These are phyloP conservation scores for Lepidostoma basale DNA, from an alignment of 1,140 invertebrate species.

Conservation along the genomic window DNA sequence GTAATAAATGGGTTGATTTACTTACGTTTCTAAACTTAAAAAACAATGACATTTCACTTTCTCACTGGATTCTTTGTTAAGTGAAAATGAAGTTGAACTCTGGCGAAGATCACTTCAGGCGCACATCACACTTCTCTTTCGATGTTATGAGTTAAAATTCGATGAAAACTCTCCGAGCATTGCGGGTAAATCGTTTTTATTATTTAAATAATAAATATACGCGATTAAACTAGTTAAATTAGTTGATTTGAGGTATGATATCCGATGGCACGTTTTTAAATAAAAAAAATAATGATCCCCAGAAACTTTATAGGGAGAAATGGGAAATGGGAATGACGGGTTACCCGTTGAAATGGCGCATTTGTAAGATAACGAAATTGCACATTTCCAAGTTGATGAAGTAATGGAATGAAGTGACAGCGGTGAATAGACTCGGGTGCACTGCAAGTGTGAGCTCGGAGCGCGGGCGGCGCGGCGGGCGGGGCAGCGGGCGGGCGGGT, in stretches of 20 bases:
- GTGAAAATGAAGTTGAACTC: background rate
- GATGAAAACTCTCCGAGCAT: background rate
- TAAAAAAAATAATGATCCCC: no score
- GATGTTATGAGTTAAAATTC: background rate
- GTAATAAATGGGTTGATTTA: slow-evolving; percentile 8
- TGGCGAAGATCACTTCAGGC: background rate
- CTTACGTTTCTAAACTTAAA: slow-evolving; percentile 46
- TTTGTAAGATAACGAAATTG: no score
- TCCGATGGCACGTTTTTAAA: no score
- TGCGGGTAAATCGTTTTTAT: no score
- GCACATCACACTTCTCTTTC: background rate
- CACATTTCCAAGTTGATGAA: no score
- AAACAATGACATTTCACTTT: slow-evolving; percentile 41
- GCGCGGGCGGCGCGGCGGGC: background rate
- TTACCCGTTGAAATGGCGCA: no score
- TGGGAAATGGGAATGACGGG: no score
- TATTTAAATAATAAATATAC: background rate
- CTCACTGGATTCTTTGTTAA: slow-evolving; percentile 22
- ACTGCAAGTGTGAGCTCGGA: background rate
- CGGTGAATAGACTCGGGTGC: slow-evolving; percentile 12
- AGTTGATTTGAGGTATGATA: no score
- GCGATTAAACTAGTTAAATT: no score
- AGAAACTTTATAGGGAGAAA: no score
- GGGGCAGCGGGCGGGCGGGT: slow-evolving; percentile 43
- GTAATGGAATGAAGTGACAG: no score